Conservation (phyloP, 2,797 vertebrate species). For the Clarias fuscus region DNA sequence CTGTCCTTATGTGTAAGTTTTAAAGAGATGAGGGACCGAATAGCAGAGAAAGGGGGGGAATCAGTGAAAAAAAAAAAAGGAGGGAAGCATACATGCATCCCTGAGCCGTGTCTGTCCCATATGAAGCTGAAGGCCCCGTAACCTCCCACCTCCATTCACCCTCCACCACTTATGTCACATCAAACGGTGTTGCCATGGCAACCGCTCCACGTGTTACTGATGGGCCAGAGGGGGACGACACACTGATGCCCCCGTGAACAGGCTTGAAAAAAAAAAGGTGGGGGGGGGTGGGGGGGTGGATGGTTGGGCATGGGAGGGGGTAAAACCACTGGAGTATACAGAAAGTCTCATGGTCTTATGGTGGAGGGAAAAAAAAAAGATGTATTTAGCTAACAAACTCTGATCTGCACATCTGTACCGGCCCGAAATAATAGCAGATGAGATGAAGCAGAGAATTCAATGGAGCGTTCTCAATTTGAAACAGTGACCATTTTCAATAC, state of each 20-base stretch:
- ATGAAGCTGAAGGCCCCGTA: constrained; percentile 61
- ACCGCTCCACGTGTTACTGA: constrained; percentile 67
- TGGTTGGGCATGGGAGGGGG: constrained; percentile 7
- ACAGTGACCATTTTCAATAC: not conserved
- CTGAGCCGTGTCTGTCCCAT: constrained; percentile 49
- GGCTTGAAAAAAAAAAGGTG: constrained; percentile 21
- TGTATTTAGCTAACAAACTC: constrained; percentile 22
- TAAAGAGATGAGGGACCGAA: constrained; percentile 22
- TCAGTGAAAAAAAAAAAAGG: constrained; percentile 27
- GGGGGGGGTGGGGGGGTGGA: not conserved
- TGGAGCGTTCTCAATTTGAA: not conserved
- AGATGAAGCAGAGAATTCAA: not conserved
- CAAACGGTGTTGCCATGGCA: constrained; percentile 69
- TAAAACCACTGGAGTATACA: constrained; percentile 39
- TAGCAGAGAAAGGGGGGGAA: constrained; percentile 36
- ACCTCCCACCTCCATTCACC: constrained; percentile 61
- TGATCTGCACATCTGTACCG: constrained; percentile 44
- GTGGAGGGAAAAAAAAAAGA: constrained; percentile 37
- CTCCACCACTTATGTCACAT: constrained; percentile 66
- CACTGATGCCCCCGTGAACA: constrained; percentile 46
- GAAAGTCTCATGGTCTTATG: constrained; percentile 42
- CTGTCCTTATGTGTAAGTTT: not conserved
- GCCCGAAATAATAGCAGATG: not conserved
- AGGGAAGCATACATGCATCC: constrained; percentile 52
- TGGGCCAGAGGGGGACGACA: constrained; percentile 49